Base-by-base conservation (phyloP, 2,888 invertebrate genomes). In the Melangyna quadrimaculata region DNA sequence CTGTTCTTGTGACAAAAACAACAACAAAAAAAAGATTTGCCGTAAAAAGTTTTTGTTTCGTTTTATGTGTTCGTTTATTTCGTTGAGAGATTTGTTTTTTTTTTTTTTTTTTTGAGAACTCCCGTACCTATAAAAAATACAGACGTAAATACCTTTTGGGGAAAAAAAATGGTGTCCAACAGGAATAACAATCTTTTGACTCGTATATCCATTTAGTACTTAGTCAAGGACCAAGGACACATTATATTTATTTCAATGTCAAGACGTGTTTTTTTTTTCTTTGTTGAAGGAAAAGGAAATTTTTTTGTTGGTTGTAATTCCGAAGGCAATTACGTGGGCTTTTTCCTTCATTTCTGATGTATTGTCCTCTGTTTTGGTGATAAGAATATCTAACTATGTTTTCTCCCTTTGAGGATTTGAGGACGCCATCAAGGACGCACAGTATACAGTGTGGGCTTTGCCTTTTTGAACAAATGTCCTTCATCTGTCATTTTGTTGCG, bases 151-250 rank as follows among this genome's bases (percentile, higher is more conserved):
- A 59, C 59, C 59, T 59, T 59, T 57, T 61, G 27, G 45, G 1
- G n/a, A n/a, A n/a, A 14, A 35, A 59, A 59, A 24, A 12, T 45
- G 32, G 45, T 74, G 37, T 72, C 67, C 48, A 61, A 67, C 72
- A 59, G 71, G 71, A 51, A 77, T 77, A 55, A 71, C 22, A 40
- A 70, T 63, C 69, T 12, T 29, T 12, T 17, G 48, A 40, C 27
- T 48, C 45, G 48, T 43, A 80, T 70, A 75, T 74, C 37, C 63
- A 63, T 74, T 75, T 63, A 37, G 27, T 45, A 29, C 43, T 29
- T 45, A 65, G 65, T 63, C 80, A 80, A 80, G 80, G 80, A 63
- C 74, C 80, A 74, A 74, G 80, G 80, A 70, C 70, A 77, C 57
- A 72, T 51, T 29, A 67, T 61, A 74, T 70, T 75, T 53, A 45